Conservation (phyloP, 92 coral and sea anemone genomes). For the Nematostella vectensis region DNA sequence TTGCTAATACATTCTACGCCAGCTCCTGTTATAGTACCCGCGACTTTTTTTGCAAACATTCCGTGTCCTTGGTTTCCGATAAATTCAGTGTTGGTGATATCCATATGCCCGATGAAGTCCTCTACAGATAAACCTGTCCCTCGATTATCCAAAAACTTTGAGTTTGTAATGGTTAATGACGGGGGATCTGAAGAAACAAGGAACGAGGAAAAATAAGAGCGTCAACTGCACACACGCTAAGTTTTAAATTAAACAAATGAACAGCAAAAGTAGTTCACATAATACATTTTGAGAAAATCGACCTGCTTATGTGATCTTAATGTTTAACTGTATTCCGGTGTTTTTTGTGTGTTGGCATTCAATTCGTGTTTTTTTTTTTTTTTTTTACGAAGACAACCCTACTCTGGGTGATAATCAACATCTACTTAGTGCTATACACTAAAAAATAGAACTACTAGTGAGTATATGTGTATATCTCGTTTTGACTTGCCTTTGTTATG, state of each 20-base stretch:
- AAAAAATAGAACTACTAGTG: too few species aligned
- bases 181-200: neutral
- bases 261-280: neutral
- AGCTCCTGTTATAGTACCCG: slow-evolving; percentile 12
- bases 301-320: too few species aligned
- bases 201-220: neutral
- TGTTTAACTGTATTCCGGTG: too few species aligned
- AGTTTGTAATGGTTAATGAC: slow-evolving; percentile 13
- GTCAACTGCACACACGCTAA: neutral
- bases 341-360: too few species aligned
- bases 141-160: slow-evolving; percentile 29
- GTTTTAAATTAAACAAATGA: neutral
- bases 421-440: too few species aligned
- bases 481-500: slow-evolving; percentile 22
- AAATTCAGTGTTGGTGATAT: slow-evolving; percentile 19
- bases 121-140: slow-evolving; percentile 21
- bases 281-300: too few species aligned
- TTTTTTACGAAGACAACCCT: too few species aligned
- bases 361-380: too few species aligned
- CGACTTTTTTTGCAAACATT: slow-evolving; percentile 8
- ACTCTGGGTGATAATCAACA: too few species aligned
- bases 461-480: too few species aligned
- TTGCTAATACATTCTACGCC: slow-evolving; percentile 11
- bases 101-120: slow-evolving; percentile 7
- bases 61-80: slow-evolving; percentile 20